Conservation (phyloP, 2,888 invertebrate species). For the Doris montereyensis region DNA sequence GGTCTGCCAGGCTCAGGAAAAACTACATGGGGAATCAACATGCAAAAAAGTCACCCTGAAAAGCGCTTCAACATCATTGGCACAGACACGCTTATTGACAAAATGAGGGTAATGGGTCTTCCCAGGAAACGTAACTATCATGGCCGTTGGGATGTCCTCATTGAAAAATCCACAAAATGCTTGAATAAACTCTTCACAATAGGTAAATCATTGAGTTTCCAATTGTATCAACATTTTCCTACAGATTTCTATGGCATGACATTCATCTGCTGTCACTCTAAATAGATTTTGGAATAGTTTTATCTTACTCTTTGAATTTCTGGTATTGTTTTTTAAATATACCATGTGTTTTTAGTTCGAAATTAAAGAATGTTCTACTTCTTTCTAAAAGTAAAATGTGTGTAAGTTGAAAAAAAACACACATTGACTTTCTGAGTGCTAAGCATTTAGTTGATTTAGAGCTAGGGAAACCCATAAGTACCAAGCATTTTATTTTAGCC, state of each 20-base stretch:
- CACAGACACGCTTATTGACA: conserved; percentile 86
- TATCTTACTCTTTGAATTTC: too few relatives aligned
- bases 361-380: too few relatives aligned
- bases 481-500: too few relatives aligned
- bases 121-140: conserved; percentile 84
- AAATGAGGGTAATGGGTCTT: conserved; percentile 94
- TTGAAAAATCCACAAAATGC: conserved; percentile 90
- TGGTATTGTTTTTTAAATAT: too few relatives aligned
- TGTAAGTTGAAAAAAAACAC: too few relatives aligned
- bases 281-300: too few relatives aligned
- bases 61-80: conserved; percentile 91
- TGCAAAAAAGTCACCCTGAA: conserved; percentile 82
- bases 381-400: too few relatives aligned
- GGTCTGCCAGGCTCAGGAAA: conserved; percentile 95
- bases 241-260: neutral
- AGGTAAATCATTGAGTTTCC: conserved; percentile 78
- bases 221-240: neutral
- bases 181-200: conserved; percentile 85
- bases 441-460: too few relatives aligned
- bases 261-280: too few relatives aligned
- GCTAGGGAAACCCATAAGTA: too few relatives aligned
- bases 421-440: too few relatives aligned
- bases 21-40: conserved; percentile 89
- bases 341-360: too few relatives aligned
- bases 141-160: conserved; percentile 89